Conservation (phyloP, 2,888 invertebrate species). For the Apotomis betuletana region DNA sequence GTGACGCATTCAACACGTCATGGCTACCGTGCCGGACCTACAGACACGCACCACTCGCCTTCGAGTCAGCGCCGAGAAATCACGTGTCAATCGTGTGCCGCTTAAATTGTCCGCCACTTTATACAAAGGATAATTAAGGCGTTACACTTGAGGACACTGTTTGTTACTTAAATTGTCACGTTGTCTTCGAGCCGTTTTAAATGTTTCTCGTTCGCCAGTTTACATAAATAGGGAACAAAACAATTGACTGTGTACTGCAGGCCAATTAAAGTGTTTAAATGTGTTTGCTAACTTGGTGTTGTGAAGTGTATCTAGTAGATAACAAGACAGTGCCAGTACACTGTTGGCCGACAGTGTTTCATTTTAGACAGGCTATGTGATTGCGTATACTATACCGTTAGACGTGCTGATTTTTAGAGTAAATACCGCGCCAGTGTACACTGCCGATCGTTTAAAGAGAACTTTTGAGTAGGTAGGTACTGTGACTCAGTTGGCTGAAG, state of each 20-base stretch:
- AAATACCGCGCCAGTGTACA: background rate
- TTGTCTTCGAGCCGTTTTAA: background rate
- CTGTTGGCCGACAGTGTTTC: background rate
- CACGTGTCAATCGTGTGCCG: slow-evolving; percentile 24
- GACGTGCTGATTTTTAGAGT: background rate
- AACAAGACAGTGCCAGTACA: background rate
- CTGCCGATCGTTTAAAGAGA: background rate
- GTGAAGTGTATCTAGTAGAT: no score
- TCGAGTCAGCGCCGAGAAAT: slow-evolving; percentile 8
- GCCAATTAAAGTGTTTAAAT: background rate
- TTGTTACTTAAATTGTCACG: background rate
- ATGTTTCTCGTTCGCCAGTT: background rate
- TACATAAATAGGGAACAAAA: slow-evolving; percentile 7
- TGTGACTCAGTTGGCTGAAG: background rate
- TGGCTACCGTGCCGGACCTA: slow-evolving; percentile 50
- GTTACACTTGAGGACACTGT: slow-evolving; percentile 5
- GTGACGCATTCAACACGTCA: slow-evolving; percentile 53
- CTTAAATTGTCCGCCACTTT: slow-evolving; percentile 27
- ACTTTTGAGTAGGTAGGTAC: background rate
- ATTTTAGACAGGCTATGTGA: background rate
- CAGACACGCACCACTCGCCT: slow-evolving; percentile 23
- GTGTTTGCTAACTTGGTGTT: background rate
- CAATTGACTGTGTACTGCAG: background rate
- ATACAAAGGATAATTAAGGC: background rate
- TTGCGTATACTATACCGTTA: background rate